A percentile compares a stretch with the other conserved stretches of the same genome.
These are phyloP conservation scores for Meghimatium bilineatum DNA, from an alignment of 2,888 invertebrate species.

Conservation along the genomic window DNA sequence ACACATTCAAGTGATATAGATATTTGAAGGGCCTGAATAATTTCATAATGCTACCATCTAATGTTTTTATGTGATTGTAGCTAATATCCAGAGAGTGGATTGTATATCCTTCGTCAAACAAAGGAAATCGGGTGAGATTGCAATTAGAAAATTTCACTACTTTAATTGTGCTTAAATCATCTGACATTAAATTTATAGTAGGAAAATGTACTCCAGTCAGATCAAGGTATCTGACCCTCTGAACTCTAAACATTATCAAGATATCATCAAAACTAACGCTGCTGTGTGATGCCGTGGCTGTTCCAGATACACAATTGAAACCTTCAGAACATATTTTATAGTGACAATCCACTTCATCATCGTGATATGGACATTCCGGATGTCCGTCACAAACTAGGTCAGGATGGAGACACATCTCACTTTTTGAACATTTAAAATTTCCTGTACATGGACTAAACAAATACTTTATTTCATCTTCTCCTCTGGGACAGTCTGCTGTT, in stretches of 20 bases:
- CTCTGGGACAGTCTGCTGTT: neutral
- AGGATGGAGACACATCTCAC: conserved; percentile 29
- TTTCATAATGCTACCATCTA: too few relatives aligned
- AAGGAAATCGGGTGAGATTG: too few relatives aligned
- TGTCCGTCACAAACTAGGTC: conserved; percentile 35
- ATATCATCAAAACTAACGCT: neutral
- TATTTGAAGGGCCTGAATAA: neutral
- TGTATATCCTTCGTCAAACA: too few relatives aligned
- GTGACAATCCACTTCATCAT: conserved; percentile 35
- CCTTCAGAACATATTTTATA: conserved; percentile 2
- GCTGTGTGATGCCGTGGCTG: neutral
- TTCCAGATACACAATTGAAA: neutral
- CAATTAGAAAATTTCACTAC: too few relatives aligned
- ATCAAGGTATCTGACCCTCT: neutral
- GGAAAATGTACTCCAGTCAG: neutral
- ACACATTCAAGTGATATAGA: neutral
- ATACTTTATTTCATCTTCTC: neutral
- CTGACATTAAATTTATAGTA: too few relatives aligned
- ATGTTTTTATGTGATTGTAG: neutral
- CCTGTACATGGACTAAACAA: neutral
- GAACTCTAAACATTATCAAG: neutral
- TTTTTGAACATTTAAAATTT: conserved; percentile 18
- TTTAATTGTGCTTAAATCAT: too few relatives aligned
- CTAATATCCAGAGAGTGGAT: neutral
- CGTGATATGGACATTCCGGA: conserved; percentile 13